These are phyloP conservation scores for Lemur catta DNA, from an alignment of 2,797 vertebrate species.

Conservation along the genomic window DNA sequence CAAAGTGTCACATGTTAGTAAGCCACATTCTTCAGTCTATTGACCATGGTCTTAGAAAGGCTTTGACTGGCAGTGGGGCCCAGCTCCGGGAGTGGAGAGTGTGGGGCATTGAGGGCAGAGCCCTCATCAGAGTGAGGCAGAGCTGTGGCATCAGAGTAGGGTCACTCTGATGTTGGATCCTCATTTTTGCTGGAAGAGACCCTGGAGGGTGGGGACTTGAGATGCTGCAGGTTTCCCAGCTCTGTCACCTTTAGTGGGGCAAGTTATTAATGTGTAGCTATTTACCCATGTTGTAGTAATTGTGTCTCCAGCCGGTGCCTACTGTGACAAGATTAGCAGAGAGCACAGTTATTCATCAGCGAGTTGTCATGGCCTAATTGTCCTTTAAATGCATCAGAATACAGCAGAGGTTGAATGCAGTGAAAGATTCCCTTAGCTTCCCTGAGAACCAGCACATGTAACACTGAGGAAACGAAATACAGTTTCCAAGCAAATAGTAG, in stretches of 20 bases:
- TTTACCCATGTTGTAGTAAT: conserved; percentile 78
- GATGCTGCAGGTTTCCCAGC: conserved; percentile 58
- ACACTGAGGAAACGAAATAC: conserved; percentile 59
- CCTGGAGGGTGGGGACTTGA: conserved; percentile 65
- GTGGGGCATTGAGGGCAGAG: neutral
- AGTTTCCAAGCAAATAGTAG: conserved; percentile 14
- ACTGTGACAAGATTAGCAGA: conserved; percentile 82
- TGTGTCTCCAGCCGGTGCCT: conserved; percentile 76
- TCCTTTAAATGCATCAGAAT: conserved; percentile 75
- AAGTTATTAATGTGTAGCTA: conserved; percentile 76
- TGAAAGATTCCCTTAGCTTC: conserved; percentile 39
- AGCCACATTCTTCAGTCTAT: conserved; percentile 57
- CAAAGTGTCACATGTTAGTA: conserved; percentile 63
- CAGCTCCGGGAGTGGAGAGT: neutral
- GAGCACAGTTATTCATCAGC: conserved; percentile 78
- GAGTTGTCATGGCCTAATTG: conserved; percentile 79
- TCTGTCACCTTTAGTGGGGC: conserved; percentile 64
- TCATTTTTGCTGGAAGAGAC: conserved; percentile 58
- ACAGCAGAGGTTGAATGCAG: conserved; percentile 48
- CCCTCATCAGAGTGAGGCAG: neutral
- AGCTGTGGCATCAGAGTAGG: neutral
- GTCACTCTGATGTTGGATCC: neutral
- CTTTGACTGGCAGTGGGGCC: neutral
- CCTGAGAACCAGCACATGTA: conserved; percentile 20
- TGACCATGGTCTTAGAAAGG: conserved; percentile 55